Base-by-base conservation (phyloP, 2,888 invertebrate species). In the Hydriomena furcata region DNA sequence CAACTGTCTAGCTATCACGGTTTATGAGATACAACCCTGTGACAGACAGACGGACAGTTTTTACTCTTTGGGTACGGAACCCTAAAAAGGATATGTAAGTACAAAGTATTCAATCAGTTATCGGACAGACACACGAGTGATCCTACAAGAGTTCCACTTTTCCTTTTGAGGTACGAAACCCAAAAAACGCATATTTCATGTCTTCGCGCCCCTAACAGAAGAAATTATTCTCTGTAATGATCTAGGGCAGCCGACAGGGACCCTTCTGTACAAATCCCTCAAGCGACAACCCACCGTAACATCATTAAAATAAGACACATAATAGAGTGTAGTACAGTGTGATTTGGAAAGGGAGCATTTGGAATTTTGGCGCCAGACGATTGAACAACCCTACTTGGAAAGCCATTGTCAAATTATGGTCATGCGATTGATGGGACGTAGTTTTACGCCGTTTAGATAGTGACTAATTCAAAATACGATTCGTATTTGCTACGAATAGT, bases 291-390 rank as follows among this genome's bases (percentile, higher is more conserved):
- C 11, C 24, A 43, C 34, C 34, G 25, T 42, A 49, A 0, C 5
- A 1, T 1, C 0, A 5, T 5, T 0, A 7, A 1, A 0, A n/a
- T 52, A 49, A 17, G 27, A 21, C 1, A 17, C 10, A 44, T 21
- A 45, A 46, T 66, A 1, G 20, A 31, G 36, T 57, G 51, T 13
- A 7, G 7, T 6, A 27, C n/a, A 10, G 13, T 30, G 31, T 5
- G 7, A 34, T 25, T 45, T 31, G 49, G 60, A 69, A 68, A 71
- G 71, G 68, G 68, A 50, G 37, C 55, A 73, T 68, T 70, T 69
- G 74, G 70, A 69, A 73, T 77, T 77, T 79, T 76, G 84, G 84
- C 84, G 84, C 84, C 84, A 84, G 77, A 74, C 76, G 73, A 75
- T 74, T 69, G 76, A 81, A 69, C 66, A 70, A 68, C 67, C 72